These are phyloP conservation scores for Leptodirus hochenwartii DNA, from an alignment of 2,888 invertebrate species.

Conservation along the genomic window DNA sequence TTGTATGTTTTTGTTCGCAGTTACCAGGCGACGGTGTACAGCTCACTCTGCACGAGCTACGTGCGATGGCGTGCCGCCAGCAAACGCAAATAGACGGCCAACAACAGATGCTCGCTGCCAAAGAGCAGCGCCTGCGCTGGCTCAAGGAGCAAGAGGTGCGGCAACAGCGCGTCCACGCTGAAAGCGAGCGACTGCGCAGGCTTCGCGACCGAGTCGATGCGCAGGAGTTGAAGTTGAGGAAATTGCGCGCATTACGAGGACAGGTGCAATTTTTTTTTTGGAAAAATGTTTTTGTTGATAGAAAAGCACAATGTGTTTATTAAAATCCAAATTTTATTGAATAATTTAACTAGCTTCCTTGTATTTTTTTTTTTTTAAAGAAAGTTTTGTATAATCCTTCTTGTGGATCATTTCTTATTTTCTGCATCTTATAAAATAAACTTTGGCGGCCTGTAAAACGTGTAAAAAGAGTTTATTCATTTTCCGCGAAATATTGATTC, in stretches of 20 bases:
- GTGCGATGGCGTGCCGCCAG: conserved; percentile 94
- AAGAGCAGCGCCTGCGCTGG: conserved; percentile 84
- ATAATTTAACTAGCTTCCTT: no score
- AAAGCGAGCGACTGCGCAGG: conserved; percentile 72
- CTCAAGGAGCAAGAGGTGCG: conserved; percentile 83
- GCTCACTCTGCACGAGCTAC: conserved; percentile 87
- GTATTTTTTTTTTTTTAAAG: no score
- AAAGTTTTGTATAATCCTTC: no score
- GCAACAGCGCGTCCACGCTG: conserved; percentile 59
- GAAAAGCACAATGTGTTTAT: no score
- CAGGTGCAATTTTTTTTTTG: no score
- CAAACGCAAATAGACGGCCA: conserved; percentile 96
- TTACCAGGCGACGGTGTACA: conserved; percentile 83
- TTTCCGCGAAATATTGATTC: no score
- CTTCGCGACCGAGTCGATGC: conserved; percentile 84
- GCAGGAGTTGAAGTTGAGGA: conserved; percentile 84
- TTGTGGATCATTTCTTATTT: no score
- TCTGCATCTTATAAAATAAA: no score
- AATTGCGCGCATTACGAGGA: conserved; percentile 78
- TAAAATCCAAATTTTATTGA: no score
- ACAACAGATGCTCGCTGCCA: conserved; percentile 77
- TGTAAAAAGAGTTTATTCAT: no score
- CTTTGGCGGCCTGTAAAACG: no score
- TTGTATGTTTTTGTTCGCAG: conserved; percentile 36
- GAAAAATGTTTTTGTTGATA: no score